Conservation (phyloP, 1,140 invertebrate species). For the Yoshiicerus persimilis region DNA sequence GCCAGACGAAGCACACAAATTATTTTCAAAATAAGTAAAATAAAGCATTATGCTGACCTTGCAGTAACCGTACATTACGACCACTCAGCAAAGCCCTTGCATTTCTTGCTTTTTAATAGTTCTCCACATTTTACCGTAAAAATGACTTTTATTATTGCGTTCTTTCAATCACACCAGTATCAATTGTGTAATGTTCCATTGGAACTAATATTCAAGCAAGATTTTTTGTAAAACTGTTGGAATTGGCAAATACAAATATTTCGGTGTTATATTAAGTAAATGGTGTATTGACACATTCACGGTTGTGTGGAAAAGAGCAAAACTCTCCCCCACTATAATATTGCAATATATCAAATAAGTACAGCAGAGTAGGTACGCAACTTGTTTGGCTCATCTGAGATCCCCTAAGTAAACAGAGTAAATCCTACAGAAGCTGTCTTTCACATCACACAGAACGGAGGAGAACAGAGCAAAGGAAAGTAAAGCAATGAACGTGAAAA, state of each 20-base stretch:
- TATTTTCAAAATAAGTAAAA: not conserved
- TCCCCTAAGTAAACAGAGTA: conserved; percentile 11
- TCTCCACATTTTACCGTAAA: too few species aligned
- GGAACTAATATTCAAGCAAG: not conserved
- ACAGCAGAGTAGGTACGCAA: not conserved
- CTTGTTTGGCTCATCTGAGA: conserved; percentile 16
- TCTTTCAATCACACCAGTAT: not conserved
- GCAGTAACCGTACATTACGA: not conserved
- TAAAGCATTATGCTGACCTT: not conserved
- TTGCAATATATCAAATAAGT: not conserved
- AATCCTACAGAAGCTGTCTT: conserved; percentile 8
- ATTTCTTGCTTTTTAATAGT: too few species aligned
- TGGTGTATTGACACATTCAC: conserved; percentile 22
- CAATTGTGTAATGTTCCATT: not conserved
- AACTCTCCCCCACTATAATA: not conserved
- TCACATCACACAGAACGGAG: not conserved
- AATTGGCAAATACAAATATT: not conserved
- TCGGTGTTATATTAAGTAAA: conserved; percentile 18
- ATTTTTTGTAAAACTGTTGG: too few species aligned
- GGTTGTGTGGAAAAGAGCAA: not conserved
- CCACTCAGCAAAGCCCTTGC: too few species aligned
- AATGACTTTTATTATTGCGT: too few species aligned
- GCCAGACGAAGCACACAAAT: not conserved
- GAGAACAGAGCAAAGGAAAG: not conserved
- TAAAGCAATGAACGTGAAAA: not conserved